A percentile compares a stretch with the other conserved stretches of the same genome.
These are phyloP conservation scores for Vombatus ursinus DNA, from an alignment of 2,113 vertebrate species.

Conservation along the genomic window DNA sequence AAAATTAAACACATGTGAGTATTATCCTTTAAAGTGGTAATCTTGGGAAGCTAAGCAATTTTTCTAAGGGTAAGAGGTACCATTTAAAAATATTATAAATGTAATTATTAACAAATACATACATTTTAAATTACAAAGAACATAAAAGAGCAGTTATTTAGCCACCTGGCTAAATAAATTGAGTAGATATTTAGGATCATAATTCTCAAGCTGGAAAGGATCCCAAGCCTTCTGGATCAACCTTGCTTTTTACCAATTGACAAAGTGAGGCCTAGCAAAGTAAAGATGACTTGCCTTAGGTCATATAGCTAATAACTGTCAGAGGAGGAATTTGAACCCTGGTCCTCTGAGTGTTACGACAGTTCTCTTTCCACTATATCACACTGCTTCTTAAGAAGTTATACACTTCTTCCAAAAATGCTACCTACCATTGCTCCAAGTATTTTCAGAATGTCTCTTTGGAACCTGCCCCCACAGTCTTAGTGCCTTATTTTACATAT, in stretches of 20 bases:
- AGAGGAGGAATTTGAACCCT: background rate
- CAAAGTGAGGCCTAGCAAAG: background rate
- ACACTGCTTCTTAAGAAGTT: background rate
- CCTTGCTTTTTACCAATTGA: background rate
- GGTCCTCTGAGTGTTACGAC: background rate
- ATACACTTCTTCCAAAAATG: background rate
- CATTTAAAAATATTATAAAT: background rate
- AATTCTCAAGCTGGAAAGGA: background rate
- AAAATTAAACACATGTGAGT: background rate
- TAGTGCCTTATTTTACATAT: conserved; percentile 2
- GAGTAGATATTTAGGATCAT: background rate
- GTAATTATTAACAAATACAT: background rate
- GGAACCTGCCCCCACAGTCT: background rate
- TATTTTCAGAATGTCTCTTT: background rate
- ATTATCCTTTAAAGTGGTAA: background rate
- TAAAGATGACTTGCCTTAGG: background rate
- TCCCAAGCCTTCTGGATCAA: background rate
- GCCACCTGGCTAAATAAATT: background rate
- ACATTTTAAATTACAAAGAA: background rate
- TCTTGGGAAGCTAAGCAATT: background rate
- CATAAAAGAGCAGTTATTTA: background rate
- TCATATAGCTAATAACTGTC: background rate
- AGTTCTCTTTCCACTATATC: background rate
- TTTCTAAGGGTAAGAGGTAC: background rate
- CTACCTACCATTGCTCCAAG: background rate